phyloP scores from a whole-genome alignment of 1,140 invertebrate species.

The Adelges cooleyi region DNA sequence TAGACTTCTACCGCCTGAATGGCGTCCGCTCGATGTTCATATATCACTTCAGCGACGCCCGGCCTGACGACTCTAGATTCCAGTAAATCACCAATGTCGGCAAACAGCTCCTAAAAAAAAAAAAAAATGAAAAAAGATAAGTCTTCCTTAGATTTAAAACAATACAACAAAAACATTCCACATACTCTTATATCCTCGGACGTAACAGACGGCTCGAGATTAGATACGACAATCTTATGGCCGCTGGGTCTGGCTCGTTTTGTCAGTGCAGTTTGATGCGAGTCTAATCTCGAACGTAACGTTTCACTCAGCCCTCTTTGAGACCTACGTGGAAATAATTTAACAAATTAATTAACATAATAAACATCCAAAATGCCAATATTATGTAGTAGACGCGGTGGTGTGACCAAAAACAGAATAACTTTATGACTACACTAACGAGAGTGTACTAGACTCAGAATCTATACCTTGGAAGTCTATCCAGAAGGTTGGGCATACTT shows the following conservation, averaged over 20 bases:
- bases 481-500: not conserved
- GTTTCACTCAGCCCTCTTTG: constrained; percentile 19
- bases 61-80: constrained; percentile 70
- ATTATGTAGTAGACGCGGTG: too few species aligned
- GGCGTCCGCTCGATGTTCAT: constrained; percentile 70
- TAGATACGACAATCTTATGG: constrained; percentile 72
- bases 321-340: not conserved
- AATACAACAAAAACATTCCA: constrained; percentile 22
- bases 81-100: constrained; percentile 75
- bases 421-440: too few species aligned
- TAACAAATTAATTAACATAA: too few species aligned
- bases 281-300: constrained; percentile 21
- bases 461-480: constrained; percentile 5
- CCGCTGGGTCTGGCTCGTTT: constrained; percentile 39
- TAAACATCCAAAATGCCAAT: too few species aligned
- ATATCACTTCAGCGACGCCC: constrained; percentile 81
- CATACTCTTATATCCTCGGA: constrained; percentile 74
- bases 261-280: not conserved
- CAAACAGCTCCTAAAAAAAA: constrained; percentile 67
- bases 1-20: constrained; percentile 80
- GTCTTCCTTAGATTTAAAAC: not conserved
- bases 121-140: not conserved
- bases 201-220: constrained; percentile 71
- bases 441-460: too few species aligned
- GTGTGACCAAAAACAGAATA: too few species aligned